Base-by-base conservation (phyloP, 2,113 vertebrate species). In the Motacilla tschutschensis region DNA sequence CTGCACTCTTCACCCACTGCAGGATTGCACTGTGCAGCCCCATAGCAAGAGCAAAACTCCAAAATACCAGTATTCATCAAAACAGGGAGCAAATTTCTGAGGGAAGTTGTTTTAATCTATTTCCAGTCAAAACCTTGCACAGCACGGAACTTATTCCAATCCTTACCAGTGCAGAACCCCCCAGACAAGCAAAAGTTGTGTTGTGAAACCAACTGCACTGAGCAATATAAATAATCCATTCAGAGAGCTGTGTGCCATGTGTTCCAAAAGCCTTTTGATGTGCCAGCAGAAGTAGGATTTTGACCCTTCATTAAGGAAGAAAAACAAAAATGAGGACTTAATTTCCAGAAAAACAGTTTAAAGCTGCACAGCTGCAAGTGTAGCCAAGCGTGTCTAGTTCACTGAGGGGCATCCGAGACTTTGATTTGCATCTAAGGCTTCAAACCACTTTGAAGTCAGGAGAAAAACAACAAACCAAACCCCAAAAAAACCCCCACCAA, bases 261-360 rank as follows among this genome's bases (percentile, higher is more conserved):
- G 51, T 66, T 70, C 79, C 48, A 85, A 67, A 70, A 77, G 26
- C 48, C 53, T 64, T 51, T 59, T 83, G 77, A 73, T 46, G 36
- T 71, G 48, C 66, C 60, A 76, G 35, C 16, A 57, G 35, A 85
- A 93, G 60, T 18, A 82, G 28, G 43, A 84, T 87, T 95, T 72
- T 88, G 55, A 90, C 72, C 84, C 29, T 53, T 91, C 41, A 35
- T 85, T 91, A 90, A 91, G 28, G 20, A 77, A 77, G 22, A 54
- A 86, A 67, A 82, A 67, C 33, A 94, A 76, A 75, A 71, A 79
- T 72, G 69, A 17, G 19, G 33, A 69, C 51, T 35, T 90, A 67
- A 79, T 85, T 90, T 83, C 66, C 83, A 88, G 54, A 91, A 71
- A 77, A 58, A 48, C 38, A 60, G 65, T 47, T 17, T 47, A 70